Evolutionary conservation across 2,888 invertebrate species (phyloP), one percentile per base, ranked within the genome.

Genomic region (Osedax frankpressi): DNA sequence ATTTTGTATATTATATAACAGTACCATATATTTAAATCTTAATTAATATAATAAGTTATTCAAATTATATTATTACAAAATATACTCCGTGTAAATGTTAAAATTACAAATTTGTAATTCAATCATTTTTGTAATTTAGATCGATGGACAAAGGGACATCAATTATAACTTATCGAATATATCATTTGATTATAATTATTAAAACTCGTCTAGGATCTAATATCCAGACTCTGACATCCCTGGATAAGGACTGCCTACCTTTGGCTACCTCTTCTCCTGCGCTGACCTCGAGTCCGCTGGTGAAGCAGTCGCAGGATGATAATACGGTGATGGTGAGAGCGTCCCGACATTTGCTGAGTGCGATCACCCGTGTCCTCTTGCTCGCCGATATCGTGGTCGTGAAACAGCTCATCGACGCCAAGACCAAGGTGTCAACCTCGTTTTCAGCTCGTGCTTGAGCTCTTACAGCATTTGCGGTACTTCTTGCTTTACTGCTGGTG

Each of bases 311-410:
- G 6, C 44, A 44, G 14, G 74, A 81, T 2, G 83, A 83, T 75
- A 84, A 83, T 75, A 81, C 82, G n/a, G 81, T 81, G 25, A 82
- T 98, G 87, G 92, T 96, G 76, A 88, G 93, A 79, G 94, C 96
- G 71, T 93, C 95, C 76, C 88, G 95, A 79, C 92, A 93, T 81
- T 89, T 98, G 72, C 88, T 98, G 75, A 92, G 92, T 70, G 92
- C 95, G 74, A 94, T 98, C 78, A 98, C 97, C 72, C 88, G 94
- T 81, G 96, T 98, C 74, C 89, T 98, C 73, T 88, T 98, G 75
- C 87, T 98, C 79, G 97, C 97, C 14, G 98, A 98, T 86, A 92
- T 94, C 84, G 94, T 97, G 75, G 93, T 97, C 70, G 95, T 98
- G 74, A 93, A 95, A 82, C 95, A 98, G 85, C 89, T 98, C 73